These are phyloP conservation scores for Octodonta nipae DNA, from an alignment of 2,888 invertebrate species.

Conservation along the genomic window DNA sequence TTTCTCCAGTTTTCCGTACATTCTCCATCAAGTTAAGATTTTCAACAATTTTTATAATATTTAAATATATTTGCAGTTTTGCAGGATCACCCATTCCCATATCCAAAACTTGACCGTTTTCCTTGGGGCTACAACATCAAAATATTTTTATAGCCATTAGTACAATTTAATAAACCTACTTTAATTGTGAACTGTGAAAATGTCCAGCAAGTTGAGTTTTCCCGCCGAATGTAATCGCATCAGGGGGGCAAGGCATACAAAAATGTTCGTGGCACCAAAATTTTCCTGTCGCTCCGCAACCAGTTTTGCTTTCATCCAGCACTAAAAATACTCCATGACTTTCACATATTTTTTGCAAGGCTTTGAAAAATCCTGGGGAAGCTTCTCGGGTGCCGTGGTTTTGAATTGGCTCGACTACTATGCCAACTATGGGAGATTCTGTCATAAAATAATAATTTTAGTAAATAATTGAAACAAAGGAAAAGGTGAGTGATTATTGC, in stretches of 20 bases:
- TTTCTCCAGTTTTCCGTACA: conserved; percentile 57
- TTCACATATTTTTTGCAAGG: conserved; percentile 65
- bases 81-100: conserved; percentile 99
- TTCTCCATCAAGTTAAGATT: conserved; percentile 63
- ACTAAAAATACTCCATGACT: conserved; percentile 66
- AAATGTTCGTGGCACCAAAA: conserved; percentile 95
- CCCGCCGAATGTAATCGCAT: conserved; percentile 92
- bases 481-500: too few species aligned
- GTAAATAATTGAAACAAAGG: too few species aligned
- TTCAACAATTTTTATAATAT: conserved; percentile 68
- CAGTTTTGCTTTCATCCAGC: conserved; percentile 96
- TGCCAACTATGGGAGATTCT: conserved; percentile 75
- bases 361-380: conserved; percentile 76
- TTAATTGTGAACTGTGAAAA: conserved; percentile 63
- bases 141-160: background rate
- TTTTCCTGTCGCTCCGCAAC: conserved; percentile 92
- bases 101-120: conserved; percentile 84
- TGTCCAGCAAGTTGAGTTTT: conserved; percentile 97
- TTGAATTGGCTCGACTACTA: conserved; percentile 87
- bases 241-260: conserved; percentile 69
- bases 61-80: conserved; percentile 78
- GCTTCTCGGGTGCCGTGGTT: conserved; percentile 84
- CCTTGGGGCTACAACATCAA: conserved; percentile 46
- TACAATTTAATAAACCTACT: conserved; percentile 36
- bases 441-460: too few species aligned